Evolutionary conservation across 2,797 vertebrate species (phyloP).

Genomic region (Melanitta fusca): DNA sequence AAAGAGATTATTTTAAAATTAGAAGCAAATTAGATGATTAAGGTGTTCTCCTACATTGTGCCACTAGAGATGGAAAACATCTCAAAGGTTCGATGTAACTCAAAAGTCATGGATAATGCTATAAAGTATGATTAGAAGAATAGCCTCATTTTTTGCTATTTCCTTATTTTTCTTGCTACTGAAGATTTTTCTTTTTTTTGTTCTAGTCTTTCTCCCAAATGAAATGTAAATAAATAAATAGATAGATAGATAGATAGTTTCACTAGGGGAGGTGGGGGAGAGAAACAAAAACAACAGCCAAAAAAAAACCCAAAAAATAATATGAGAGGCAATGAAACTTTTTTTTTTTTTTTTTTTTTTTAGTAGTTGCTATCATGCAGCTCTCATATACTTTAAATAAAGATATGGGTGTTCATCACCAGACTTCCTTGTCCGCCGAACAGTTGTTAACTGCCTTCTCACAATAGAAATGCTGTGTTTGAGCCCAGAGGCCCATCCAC

Average conservation of each 20-base stretch:
- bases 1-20: background rate
- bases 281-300: too few relatives aligned
- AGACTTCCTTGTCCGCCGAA: background rate
- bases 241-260: background rate
- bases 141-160: background rate
- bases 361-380: accelerated
- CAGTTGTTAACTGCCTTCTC: background rate
- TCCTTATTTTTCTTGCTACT: background rate
- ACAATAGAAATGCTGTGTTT: background rate
- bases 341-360: background rate
- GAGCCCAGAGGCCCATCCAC: background rate
- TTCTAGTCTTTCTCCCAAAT: background rate
- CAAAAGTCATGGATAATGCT: background rate
- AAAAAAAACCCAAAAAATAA: too few relatives aligned
- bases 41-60: background rate
- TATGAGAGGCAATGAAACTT: background rate
- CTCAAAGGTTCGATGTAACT: background rate
- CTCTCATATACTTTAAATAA: background rate
- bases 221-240: background rate
- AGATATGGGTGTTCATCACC: background rate
- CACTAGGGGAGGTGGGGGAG: too few relatives aligned
- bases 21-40: background rate
- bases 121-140: background rate
- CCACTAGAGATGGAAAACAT: background rate
- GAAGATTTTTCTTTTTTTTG: background rate